Conservation (phyloP, 2,113 vertebrate genomes). For the Stigmatopora nigra region DNA sequence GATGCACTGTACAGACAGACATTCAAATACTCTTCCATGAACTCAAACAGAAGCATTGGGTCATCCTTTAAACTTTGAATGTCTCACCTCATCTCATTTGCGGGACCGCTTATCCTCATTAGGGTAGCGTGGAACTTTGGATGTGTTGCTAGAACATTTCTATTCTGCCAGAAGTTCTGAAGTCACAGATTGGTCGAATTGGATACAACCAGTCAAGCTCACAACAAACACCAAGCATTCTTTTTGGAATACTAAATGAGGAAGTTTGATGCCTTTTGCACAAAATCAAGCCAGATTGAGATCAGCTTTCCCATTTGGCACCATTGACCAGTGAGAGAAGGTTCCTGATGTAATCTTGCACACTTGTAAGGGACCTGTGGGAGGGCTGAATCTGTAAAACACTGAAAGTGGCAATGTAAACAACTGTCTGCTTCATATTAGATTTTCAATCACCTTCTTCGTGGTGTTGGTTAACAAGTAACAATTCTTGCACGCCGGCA, state of each 20-base stretch:
- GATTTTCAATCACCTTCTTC: conserved; percentile 57
- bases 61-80: no score
- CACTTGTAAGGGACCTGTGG: conserved; percentile 15
- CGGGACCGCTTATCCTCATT: no score
- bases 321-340: conserved; percentile 7
- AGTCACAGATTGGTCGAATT: no score
- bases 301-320: conserved; percentile 16
- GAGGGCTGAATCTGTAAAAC: conserved; percentile 48
- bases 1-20: no score
- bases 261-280: conserved; percentile 6
- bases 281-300: conserved; percentile 16
- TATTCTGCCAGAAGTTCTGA: no score
- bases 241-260: conserved; percentile 11
- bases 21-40: no score
- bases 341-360: conserved; percentile 2
- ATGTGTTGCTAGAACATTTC: no score
- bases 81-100: no score
- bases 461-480: conserved; percentile 37
- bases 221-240: no score
- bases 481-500: conserved; percentile 51
- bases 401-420: conserved; percentile 50
- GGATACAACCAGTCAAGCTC: no score
- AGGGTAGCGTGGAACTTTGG: no score
- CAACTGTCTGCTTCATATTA: conserved; percentile 59
- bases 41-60: no score